A percentile compares a stretch with the other conserved stretches of the same genome.
These are phyloP conservation scores for Macrophya alboannulata DNA, from an alignment of 2,888 invertebrate genomes.

Conservation along the genomic window DNA sequence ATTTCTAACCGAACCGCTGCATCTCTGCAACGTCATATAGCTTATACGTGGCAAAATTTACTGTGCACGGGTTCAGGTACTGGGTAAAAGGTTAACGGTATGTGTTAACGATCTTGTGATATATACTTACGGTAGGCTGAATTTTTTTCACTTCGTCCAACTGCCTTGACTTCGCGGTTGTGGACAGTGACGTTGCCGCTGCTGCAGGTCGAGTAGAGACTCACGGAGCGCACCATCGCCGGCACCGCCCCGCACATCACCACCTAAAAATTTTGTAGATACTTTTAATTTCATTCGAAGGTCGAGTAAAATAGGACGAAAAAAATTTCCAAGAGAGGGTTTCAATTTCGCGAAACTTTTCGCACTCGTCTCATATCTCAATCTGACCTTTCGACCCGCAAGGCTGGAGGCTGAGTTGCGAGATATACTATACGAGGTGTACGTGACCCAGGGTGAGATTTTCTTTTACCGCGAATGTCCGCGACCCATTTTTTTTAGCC, in stretches of 20 bases:
- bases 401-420: background rate
- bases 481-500: conserved; percentile 34
- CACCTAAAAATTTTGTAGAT: conserved; percentile 81
- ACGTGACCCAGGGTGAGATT: background rate
- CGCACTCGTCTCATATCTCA: background rate
- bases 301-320: conserved; percentile 37
- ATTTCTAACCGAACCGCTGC: no score
- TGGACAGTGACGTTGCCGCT: conserved; percentile 86
- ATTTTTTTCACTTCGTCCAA: conserved; percentile 80
- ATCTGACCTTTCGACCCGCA: background rate
- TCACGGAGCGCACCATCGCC: conserved; percentile 87
- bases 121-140: conserved; percentile 84
- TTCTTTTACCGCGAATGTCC: background rate
- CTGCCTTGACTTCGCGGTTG: conserved; percentile 85
- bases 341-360: background rate
- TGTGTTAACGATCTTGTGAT: conserved; percentile 48
- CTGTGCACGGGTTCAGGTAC: conserved; percentile 27
- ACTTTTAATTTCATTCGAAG: background rate
- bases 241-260: conserved; percentile 89
- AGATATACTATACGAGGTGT: background rate
- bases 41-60: conserved; percentile 8
- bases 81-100: conserved; percentile 48
- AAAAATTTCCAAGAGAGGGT: background rate
- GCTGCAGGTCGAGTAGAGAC: conserved; percentile 87
- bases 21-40: background rate